Evolutionary conservation across 2,888 invertebrate genomes (phyloP), one percentile per base, ranked within the genome.

Genomic region (Trissonchulus sp.): DNA sequence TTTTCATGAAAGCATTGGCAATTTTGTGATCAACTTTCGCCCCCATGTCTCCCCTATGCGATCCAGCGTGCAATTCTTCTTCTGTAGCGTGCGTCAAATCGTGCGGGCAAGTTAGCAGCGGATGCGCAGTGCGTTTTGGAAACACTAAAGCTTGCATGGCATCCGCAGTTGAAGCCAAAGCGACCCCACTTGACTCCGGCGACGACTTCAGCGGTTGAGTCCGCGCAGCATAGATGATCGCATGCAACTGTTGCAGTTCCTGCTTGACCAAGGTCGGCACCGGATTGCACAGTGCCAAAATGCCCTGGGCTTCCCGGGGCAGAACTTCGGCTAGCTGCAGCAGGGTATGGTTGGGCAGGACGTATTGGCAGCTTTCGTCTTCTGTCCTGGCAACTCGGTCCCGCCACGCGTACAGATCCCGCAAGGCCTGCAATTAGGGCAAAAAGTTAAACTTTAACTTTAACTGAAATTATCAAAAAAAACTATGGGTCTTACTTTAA

Each of bases 321-420:
- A 97, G 85, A 31, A 89, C 88, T 85, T 96, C 94, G 0, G 93
- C 90, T 76, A 98, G 92, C 83, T 93, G 90, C 74, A 97, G 84
- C 86, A 99, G 85, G 95, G 96, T 95, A 85, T 97, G 95, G 86
- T 95, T 95, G 0, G 98, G 97, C 76, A 99, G 87, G 69, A 99
- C 91, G 86, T 93, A 98, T 48, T 91, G 91, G 78, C 89, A 88
- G 84, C 96, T 95, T 85, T 99, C 98, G 85, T 99, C 99, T 82
- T 94, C 91, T 74, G 88, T 85, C 36, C 98, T 87, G 0, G 96
- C 94, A 2, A 90, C 88, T 28, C 86, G 82, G 85, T 99, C 96
- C 68, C 99, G 88, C 98, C 98, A 99, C 72, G 88, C 88, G 85
- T 90, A 94, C 23, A 98, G 85, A 81, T 91, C 88, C 79, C 89